Evolutionary conservation across 30 jellyfish, hydroid and myxozoan species (phyloP), one percentile per base, ranked within the genome.

Genomic region (Aurelia coerulea): DNA sequence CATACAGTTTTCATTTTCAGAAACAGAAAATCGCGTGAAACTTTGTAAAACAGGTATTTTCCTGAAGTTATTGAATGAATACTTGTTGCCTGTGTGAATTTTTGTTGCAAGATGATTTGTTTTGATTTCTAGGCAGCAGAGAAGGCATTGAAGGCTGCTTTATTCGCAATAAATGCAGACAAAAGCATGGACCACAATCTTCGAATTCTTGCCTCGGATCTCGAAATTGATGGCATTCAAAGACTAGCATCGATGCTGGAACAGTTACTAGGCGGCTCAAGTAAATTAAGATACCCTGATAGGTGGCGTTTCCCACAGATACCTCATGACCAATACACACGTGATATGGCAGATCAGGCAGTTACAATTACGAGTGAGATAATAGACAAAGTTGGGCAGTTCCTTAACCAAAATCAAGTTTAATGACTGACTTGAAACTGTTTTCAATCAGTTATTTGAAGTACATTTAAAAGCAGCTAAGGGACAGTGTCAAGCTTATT

Each of bases 91-190:
- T 8, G 14, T 46, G 19, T 14, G 53, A 23, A 50, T 53, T 59
- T 31, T 41, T 88, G 29, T 90, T 88, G 31, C 1, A 32, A 19
- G 51, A 67, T 19, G 92, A 79, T n/a, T 37, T 18, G 13, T 9
- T 73, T 16, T 50, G 2, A 14, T 59, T 80, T 53, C 13, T 52
- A 89, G 97, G 97, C 93, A 18, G 90, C 97, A 62, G 90, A 80
- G 41, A 89, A 89, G 65, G 88, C 90, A 34, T 39, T 89, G 68
- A 89, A 89, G 74, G 92, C 97, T 29, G 97, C 95, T 34, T 69
- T 51, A 32, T 82, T 53, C 87, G 74, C 42, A 41, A 83, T 33
- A 16, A 62, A 90, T 66, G 50, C 46, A 39, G 12, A 56, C 16
- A 18, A 46, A 10, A 74, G 39, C 29, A 65, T 10, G 16, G 58